phyloP scores from a whole-genome alignment of 2,888 invertebrate genomes.

The Rosalia funebris region DNA sequence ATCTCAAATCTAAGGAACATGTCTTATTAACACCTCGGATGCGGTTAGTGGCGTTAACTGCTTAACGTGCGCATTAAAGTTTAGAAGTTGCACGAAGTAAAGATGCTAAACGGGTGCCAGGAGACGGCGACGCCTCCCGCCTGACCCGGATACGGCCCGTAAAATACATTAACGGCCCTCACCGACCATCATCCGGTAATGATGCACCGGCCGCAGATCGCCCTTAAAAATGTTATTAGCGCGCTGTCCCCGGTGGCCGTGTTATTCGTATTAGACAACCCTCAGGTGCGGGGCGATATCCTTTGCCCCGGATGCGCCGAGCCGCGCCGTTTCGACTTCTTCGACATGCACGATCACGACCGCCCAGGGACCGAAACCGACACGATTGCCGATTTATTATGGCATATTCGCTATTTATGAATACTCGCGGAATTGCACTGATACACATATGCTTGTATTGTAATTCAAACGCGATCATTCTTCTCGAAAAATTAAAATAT shows the following conservation, averaged over 20 bases:
- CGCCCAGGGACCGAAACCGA: constrained; percentile 59
- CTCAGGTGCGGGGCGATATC: constrained; percentile 24
- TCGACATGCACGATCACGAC: constrained; percentile 61
- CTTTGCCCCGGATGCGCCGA: constrained; percentile 25
- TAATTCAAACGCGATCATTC: constrained; percentile 13
- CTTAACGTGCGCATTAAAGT: constrained; percentile 54
- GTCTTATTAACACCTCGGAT: constrained; percentile 51
- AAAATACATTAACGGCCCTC: constrained; percentile 15
- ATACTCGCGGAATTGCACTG: constrained; percentile 61
- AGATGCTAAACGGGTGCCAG: constrained; percentile 8
- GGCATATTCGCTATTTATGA: constrained; percentile 62
- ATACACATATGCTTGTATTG: constrained; percentile 49
- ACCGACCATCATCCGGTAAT: constrained; percentile 9
- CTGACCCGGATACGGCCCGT: constrained; percentile 4
- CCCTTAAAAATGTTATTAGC: constrained; percentile 18
- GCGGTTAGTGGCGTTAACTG: constrained; percentile 51
- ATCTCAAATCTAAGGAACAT: constrained; percentile 56
- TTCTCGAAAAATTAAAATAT: background rate
- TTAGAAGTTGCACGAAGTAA: constrained; percentile 47
- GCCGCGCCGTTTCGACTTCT: constrained; percentile 45
- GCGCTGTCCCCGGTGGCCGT: background rate
- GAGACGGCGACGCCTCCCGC: background rate
- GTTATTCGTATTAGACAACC: constrained; percentile 16
- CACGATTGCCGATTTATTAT: constrained; percentile 62
- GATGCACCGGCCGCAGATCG: constrained; percentile 9